Base-by-base conservation (phyloP, 2,113 vertebrate species). In the Pimephales promelas region DNA sequence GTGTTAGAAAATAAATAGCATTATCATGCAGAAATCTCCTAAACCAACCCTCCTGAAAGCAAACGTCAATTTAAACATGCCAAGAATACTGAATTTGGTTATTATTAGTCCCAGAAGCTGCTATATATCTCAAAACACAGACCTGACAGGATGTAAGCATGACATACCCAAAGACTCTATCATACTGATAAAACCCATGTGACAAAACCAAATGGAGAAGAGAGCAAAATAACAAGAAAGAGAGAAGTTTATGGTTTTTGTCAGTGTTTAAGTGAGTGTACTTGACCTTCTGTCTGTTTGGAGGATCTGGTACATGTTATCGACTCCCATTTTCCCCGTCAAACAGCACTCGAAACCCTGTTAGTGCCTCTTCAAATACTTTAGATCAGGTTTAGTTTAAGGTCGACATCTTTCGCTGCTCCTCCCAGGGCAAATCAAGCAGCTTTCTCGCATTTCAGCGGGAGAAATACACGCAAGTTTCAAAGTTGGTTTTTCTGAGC, bases 281-380 rank as follows among this genome's bases (percentile, higher is more conserved):
- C 89, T 88, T 87, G 87, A 90, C 88, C 88, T 82, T 81, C 62
- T 76, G 86, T 84, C 77, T 82, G 74, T 87, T 84, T 81, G 56
- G 86, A 85, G 82, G 85, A 88, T 88, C 89, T 88, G 88, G 87
- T 87, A 75, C 85, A 83, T 86, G 88, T 86, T 89, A 88, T 88
- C 86, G 79, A 79, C 84, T 85, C 81, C 72, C 68, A 73, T 83
- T 84, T 83, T 74, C 76, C 83, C 68, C 49, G 47, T 80, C 74
- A 83, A 84, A 79, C 83, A 81, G 71, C 71, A 45, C 84, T 62
- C 80, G 59, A 73, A 82, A 83, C 59, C 77, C 82, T 57, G 59
- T 85, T 74, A 85, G 79, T 79, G 84, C 71, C 84, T 81, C 83
- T 82, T 80, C 79, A 74, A 84, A 66, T 84, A 84, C 45, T 76